These are phyloP conservation scores for Saturnia pavonia DNA, from an alignment of 2,888 invertebrate genomes.

Conservation along the genomic window DNA sequence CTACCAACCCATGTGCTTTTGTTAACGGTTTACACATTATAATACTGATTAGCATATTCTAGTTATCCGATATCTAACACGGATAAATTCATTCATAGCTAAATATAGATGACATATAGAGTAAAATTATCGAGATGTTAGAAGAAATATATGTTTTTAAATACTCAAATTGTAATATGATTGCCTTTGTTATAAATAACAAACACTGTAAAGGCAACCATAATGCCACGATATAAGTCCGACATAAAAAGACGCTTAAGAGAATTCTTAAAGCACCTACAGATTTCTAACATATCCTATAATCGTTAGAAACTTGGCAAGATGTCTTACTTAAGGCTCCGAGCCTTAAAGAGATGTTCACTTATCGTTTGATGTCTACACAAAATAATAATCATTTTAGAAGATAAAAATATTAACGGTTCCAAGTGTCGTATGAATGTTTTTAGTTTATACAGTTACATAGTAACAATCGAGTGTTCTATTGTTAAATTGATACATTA, in stretches of 20 bases:
- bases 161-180: neutral
- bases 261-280: neutral
- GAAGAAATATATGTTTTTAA: neutral
- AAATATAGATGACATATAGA: neutral
- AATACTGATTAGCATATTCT: neutral
- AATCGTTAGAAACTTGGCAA: too few species aligned
- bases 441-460: neutral
- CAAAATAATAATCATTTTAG: too few species aligned
- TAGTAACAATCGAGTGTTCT: neutral
- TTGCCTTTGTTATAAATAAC: neutral
- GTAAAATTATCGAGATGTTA: neutral
- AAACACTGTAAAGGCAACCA: neutral
- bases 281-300: too few species aligned
- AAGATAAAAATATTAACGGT: too few species aligned
- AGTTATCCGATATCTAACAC: neutral
- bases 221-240: neutral
- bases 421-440: neutral
- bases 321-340: too few species aligned
- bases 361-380: too few species aligned
- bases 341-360: too few species aligned
- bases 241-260: neutral
- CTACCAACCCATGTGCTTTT: neutral
- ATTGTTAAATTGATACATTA: constrained; percentile 6
- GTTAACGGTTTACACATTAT: neutral
- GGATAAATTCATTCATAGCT: neutral